Percentiles rank a stretch among this genome's conserved stretches.
Evolutionary conservation across 2,797 vertebrate genomes (phyloP).

Genomic region (Eulemur albifrons): DNA sequence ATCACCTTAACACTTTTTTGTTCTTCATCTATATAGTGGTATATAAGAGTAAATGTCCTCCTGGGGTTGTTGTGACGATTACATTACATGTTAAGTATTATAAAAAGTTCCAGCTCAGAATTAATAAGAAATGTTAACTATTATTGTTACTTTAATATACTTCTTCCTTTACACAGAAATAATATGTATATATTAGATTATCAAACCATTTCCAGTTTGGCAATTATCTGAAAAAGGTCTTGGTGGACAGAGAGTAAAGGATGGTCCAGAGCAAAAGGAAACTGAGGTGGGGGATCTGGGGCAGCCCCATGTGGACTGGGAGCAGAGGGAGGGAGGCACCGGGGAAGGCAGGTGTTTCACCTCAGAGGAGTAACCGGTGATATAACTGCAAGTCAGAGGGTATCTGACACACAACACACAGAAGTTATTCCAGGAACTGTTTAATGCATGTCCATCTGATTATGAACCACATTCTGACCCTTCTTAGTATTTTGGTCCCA

Average conservation of each 20-base stretch:
- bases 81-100: neutral
- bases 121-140: slow-evolving; percentile 16
- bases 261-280: neutral
- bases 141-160: neutral
- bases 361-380: neutral
- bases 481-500: slow-evolving; percentile 18
- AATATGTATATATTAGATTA: neutral
- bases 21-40: neutral
- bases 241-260: neutral
- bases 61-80: neutral
- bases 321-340: neutral
- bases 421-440: neutral
- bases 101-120: neutral
- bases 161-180: slow-evolving; percentile 24
- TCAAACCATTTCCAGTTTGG: neutral
- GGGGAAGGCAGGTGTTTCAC: neutral
- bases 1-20: neutral
- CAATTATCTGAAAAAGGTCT: neutral
- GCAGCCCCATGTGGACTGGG: neutral
- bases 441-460: neutral
- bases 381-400: neutral
- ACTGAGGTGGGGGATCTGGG: too few relatives aligned
- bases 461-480: neutral
- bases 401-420: neutral
- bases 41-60: neutral